Base-by-base conservation (phyloP, 2,113 vertebrate species). In the Thamnophis sirtalis region DNA sequence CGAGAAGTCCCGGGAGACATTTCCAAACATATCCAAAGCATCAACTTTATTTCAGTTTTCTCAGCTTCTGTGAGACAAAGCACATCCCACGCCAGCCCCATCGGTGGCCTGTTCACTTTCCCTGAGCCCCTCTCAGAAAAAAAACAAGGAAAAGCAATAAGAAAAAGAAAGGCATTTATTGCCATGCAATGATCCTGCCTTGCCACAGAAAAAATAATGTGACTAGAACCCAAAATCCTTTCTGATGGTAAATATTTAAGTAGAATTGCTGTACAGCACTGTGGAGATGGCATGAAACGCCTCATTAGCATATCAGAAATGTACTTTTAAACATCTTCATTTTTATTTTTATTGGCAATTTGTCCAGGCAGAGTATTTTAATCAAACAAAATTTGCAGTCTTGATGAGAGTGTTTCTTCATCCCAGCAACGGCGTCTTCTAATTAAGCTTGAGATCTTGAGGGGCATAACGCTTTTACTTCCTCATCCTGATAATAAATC, bases 341-440 rank as follows among this genome's bases (percentile, higher is more conserved):
- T 91, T 87, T 87, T 38, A 63, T 91, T 68, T 91, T 68, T 91
- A 91, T 54, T 91, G 91, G 85, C 58, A 91, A 91, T 91, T 87
- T 91, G 50, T 91, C 91, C 24, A 73, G 58, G 58, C 85, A 28
- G 68, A 87, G 49, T 63, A 19, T 73, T 91, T 87, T 87, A 91
- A 87, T 87, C 58, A 87, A 91, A 68, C 85, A 28, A 87, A 60
- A 68, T 68, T 54, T 91, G 49, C 43, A 87, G 51, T 53, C 49
- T 50, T 54, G 91, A 91, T 91, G 90, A 87, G 56, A 63, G 43
- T n/a, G 28, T 19, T 6, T 21, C 68, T 87, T 43, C n/a, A 43
- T 91, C n/a, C 63, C n/a, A 28, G n/a, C 63, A 24, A 28, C 50
- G 51, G 58, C 10, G 3, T 68, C 21, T 43, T 87, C 51, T 91